phyloP scores from a whole-genome alignment of 2,888 invertebrate species.

The Rhagonycha fulva region DNA sequence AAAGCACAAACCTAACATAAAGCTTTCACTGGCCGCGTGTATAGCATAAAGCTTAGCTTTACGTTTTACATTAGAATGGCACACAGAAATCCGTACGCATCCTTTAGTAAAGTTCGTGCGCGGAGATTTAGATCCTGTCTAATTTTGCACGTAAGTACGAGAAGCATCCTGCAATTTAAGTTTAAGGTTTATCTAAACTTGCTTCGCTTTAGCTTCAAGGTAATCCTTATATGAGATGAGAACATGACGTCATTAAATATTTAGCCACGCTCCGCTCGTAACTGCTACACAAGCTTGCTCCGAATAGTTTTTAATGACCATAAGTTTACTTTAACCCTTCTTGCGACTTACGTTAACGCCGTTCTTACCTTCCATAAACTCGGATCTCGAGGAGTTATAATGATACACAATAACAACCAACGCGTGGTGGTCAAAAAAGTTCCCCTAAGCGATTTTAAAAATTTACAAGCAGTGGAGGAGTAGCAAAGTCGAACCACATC shows the following conservation, averaged over 20 bases:
- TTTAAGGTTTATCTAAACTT: slow-evolving; percentile 28
- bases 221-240: slow-evolving; percentile 27
- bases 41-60: slow-evolving; percentile 33
- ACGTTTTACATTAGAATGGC: slow-evolving; percentile 32
- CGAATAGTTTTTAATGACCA: slow-evolving; percentile 15
- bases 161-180: slow-evolving; percentile 24
- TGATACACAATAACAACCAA: background rate
- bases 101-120: slow-evolving; percentile 12
- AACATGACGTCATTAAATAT: slow-evolving; percentile 26
- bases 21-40: slow-evolving; percentile 34
- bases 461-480: background rate
- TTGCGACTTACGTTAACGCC: background rate
- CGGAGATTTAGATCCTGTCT: slow-evolving; percentile 22
- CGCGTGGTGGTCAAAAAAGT: background rate
- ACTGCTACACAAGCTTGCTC: slow-evolving; percentile 9
- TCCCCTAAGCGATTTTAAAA: background rate
- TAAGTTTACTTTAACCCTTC: slow-evolving; percentile 9
- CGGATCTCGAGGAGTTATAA: background rate
- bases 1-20: slow-evolving; percentile 31
- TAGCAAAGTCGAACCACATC: background rate
- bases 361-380: slow-evolving; percentile 3
- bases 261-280: slow-evolving; percentile 18
- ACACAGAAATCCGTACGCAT: slow-evolving; percentile 15
- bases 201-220: slow-evolving; percentile 25
- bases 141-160: slow-evolving; percentile 27